phyloP scores from a whole-genome alignment of 2,797 vertebrate species.

The Tauraco hartlaubi region DNA sequence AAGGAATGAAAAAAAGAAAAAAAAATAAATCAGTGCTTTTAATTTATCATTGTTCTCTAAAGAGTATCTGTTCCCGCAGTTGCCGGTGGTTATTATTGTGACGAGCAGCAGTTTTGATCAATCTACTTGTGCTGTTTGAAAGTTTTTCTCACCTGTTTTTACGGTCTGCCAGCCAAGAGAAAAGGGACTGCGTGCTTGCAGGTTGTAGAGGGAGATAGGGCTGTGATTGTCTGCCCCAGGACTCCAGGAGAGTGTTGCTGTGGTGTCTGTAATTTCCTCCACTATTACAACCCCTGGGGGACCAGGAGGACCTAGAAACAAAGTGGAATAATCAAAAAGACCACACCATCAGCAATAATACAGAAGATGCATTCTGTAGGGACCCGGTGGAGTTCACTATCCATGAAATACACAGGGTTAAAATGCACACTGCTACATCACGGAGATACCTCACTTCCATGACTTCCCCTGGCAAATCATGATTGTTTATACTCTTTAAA shows the following conservation, averaged over 20 bases:
- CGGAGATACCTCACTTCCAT: background rate
- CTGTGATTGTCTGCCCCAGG: conserved; percentile 96
- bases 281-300: conserved; percentile 96
- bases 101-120: background rate
- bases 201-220: conserved; percentile 92
- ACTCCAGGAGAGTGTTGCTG: conserved; percentile 95
- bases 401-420: conserved; percentile 7
- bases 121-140: conserved; percentile 3
- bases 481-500: background rate
- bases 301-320: conserved; percentile 90
- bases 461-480: background rate
- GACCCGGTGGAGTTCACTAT: background rate
- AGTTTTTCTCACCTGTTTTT: conserved; percentile 89
- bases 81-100: conserved; percentile 31
- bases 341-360: background rate
- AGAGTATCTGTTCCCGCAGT: background rate
- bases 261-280: conserved; percentile 94
- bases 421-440: background rate
- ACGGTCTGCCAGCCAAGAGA: conserved; percentile 98
- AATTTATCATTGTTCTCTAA: conserved; percentile 7
- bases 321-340: conserved; percentile 44
- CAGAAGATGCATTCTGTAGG: conserved; percentile 13
- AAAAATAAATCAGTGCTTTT: background rate
- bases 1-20: background rate
- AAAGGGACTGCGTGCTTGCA: conserved; percentile 96